Base-by-base conservation (phyloP, 2,888 invertebrate species). In the Laspeyria flexula region DNA sequence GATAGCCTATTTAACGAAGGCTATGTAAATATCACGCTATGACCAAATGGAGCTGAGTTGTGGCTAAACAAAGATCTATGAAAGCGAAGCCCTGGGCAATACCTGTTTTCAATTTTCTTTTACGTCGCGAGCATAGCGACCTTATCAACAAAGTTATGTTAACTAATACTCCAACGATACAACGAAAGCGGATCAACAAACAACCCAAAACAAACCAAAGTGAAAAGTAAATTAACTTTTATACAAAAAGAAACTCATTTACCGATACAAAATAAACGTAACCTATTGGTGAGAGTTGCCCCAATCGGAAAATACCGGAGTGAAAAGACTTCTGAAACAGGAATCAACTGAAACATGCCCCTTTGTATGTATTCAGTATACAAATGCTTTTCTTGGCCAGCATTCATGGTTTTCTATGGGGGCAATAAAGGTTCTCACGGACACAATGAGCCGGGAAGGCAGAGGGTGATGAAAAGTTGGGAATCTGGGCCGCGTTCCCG, bases 341-440 rank as follows among this genome's bases (percentile, higher is more conserved):
- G 71, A 70, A 66, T 67, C 72, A 59, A 62, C 63, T 79, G 77
- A 77, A 79, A 80, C 75, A 58, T 61, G 68, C 73, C 64, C 77
- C 83, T 89, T 90, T 89, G 89, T 90, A 79, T 77, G 83, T 78
- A 88, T 90, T 89, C 86, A 90, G 82, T 80, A 77, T 89, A 90
- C 90, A 92, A 92, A 90, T 85, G 89, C 88, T 90, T 92, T 90
- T 91, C 90, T 90, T 91, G 83, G 84, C 75, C 71, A 74, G 82
- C 87, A 86, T 92, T 91, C 91, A 92, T 81, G 77, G 85, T 79
- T 90, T 91, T 91, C 90, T 90, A 91, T 90, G 82, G 87, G 76
- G 88, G 90, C 83, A 92, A 92, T 92, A 92, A 90, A 90, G 90
- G 90, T 90, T 90, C 87, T 83, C 88, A 87, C 90, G 89, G 87